Base-by-base conservation (phyloP, 2,797 vertebrate genomes). In the Calcarius lapponicus region DNA sequence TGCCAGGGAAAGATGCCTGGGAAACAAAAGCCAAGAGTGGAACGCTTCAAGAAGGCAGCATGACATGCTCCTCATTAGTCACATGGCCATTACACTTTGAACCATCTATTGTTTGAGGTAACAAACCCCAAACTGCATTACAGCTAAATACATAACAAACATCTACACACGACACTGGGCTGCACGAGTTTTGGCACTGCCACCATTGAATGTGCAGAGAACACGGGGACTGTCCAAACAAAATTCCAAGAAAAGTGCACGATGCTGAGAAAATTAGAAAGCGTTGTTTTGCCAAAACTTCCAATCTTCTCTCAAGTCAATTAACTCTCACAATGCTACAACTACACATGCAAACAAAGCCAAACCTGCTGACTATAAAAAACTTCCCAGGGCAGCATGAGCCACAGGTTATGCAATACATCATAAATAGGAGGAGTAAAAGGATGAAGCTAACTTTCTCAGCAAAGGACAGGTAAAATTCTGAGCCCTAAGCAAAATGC, bases 31-130 rank as follows among this genome's bases (percentile, higher is more conserved):
- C 90, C 78, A 95, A 95, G 66, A 86, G 88, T 60, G 79, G 89
- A 96, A 93, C 66, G 90, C 93, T 92, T 91, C 70, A 74, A 86
- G 80, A 94, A 95, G 90, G 92, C 80, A 95, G 80, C 45, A 57
- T 84, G 96, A 96, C 84, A 54, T 57, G 82, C 92, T 97, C 88
- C 87, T 95, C 83, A 65, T 95, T 96, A 97, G 94, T 97, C 97
- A 96, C 92, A 70, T 70, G 86, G 87, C 90, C 93, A 94, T 96
- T 97, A 80, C 86, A 88, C 66, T 91, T 95, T 92, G 93, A 97
- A 94, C 92, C 15, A 36, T 20, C 80, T 80, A 92, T 91, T 96
- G 84, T 95, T 66, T 53, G 58, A 43, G 51, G 85, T 85, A 94
- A 88, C 78, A 96, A 93, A 94, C 34, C 84, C 3, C 4, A 61